Percentiles rank a stretch among this genome's conserved stretches.
Evolutionary conservation across 2,113 vertebrate genomes (phyloP).

Genomic region (Tiliqua scincoides): DNA sequence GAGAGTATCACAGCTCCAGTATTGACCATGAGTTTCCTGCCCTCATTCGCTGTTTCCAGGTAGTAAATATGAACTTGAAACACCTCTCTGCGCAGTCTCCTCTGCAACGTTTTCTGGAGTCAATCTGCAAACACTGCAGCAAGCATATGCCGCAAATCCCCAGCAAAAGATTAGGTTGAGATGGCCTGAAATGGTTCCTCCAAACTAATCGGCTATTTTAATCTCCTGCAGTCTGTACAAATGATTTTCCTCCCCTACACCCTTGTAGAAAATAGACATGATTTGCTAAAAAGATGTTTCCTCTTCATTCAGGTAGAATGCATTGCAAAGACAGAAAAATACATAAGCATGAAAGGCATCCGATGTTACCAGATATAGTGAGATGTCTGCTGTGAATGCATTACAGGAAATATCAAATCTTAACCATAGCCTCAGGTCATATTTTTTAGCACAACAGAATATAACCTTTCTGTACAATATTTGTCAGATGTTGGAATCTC

Average conservation of each 20-base stretch:
- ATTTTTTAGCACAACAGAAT: background rate
- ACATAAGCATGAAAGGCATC: background rate
- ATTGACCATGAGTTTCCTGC: constrained; percentile 62
- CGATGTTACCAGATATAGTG: background rate
- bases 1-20: constrained; percentile 47
- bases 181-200: background rate
- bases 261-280: background rate
- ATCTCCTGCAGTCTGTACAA: background rate
- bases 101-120: background rate
- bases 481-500: background rate
- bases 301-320: background rate
- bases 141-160: constrained; percentile 39
- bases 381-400: background rate
- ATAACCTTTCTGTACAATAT: background rate
- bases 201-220: background rate
- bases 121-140: constrained; percentile 68
- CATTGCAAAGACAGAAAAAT: constrained; percentile 13
- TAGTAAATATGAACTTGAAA: constrained; percentile 67
- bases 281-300: background rate
- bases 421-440: background rate
- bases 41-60: constrained; percentile 84
- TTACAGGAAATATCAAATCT: background rate
- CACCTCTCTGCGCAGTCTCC: background rate
- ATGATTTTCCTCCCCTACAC: constrained; percentile 15
- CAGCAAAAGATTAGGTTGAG: constrained; percentile 16